Base-by-base conservation (phyloP, 2,797 vertebrate species). In the Glossophaga mutica region DNA sequence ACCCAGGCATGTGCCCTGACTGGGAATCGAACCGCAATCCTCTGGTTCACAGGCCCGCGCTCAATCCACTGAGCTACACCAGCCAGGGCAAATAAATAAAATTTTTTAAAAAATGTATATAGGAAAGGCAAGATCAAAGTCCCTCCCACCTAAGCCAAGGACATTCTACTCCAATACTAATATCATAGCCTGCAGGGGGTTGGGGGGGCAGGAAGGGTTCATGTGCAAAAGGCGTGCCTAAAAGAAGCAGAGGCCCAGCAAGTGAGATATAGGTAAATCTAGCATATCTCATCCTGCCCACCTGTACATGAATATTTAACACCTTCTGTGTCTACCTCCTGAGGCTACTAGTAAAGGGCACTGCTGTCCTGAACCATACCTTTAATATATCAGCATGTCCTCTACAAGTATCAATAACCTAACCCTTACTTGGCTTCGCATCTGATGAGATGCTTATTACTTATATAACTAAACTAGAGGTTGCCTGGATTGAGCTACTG, bases 371-470 rank as follows among this genome's bases (percentile, higher is more conserved):
- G 32, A 82, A 92, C 37, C 37, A 90, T 57, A 87, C 39, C 42
- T 90, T 1, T 82, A 76, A 89, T 83, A 73, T 65, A 94, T 37
- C 50, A 85, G 65, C 11, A 79, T 50, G 46, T 74, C 46, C 21
- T 96, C 83, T 81, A 37, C 26, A 50, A 94, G 77, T 71, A 93
- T 68, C 39, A 87, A 88, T 24, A 88, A 88, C 86, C 14, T 83
- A 73, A 55, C n/a, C 24, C 37, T 90, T 55, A 65, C 32, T 77
- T 46, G 22, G 50, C 44, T 87, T 88, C 48, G 83, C 29, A 86
- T 78, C 50, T 82, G 37, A 94, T 74, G 87, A 87, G 96, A 81
- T 59, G 11, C 14, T 96, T 52, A 85, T 76, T 91, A 68, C n/a
- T 32, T 78, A 57, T 15, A 90, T 67, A 92, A 91, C 67, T 96